Evolutionary conservation across 2,113 vertebrate genomes (phyloP), one percentile per base, ranked within the genome.

Genomic region (Sisor rabdophorus): DNA sequence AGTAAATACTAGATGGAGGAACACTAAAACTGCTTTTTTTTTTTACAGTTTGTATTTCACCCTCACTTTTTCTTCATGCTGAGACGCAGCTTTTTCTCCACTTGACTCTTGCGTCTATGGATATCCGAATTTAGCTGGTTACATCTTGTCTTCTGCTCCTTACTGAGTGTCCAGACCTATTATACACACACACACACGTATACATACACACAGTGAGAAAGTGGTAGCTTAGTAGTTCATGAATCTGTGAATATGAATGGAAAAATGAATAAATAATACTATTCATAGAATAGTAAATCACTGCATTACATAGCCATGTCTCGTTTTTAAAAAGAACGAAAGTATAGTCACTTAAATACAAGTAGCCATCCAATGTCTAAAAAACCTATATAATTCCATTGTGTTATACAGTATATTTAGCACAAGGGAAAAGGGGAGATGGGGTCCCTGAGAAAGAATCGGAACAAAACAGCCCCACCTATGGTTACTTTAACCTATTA

Each of bases 101-200:
- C 84, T 83, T 90, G 88, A 9, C 86, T 89, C 36, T 85, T 89
- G 69, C 85, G 91, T 81, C 90, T 92, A 67, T 89, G 86, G 58
- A 87, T 85, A 65, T 89, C 86, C 0, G 86, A 88, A 1, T 89
- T 87, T 59, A 91, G 71, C 65, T 93, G 88, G 79, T 79, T 86
- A 0, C 52, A 89, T 5, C 85, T 86, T 15, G 82, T 81, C 9
- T 84, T 90, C 4, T 92, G 92, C 71, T 95, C 93, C 64, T 94
- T 93, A 80, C 90, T 92, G 65, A 89, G 77, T 52, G 88, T 80
- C 81, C 88, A 91, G 69, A 94, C 86, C 91, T 92, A 36, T 73
- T 50, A 82, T 71, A 74, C 40, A 82, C 58, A 74, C n/a, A 76
- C 22, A 82, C 54, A 74, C 28, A 82, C 58, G 71, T 17, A 76